Evolutionary conservation across 64 coral and sea anemone species (phyloP).

Genomic region (Dendronephthya gigantea): DNA sequence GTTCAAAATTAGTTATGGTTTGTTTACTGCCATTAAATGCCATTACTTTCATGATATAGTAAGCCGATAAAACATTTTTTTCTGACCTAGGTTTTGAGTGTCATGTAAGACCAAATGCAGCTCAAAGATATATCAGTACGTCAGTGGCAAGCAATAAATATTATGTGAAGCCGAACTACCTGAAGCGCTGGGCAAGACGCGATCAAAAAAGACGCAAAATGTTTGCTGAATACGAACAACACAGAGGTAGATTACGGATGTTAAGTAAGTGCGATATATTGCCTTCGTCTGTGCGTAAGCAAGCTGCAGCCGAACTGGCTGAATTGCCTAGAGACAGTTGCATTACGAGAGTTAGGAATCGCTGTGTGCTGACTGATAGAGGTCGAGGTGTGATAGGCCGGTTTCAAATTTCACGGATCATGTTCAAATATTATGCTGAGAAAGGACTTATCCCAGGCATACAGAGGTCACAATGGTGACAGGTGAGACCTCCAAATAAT

Average conservation of each 20-base stretch:
- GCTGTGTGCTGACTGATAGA: slow-evolving; percentile 90
- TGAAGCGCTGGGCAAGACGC: slow-evolving; percentile 90
- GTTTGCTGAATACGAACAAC: slow-evolving; percentile 69
- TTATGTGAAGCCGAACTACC: slow-evolving; percentile 89
- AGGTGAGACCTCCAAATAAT: no score
- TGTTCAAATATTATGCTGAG: slow-evolving; percentile 97
- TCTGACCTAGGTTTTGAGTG: background rate
- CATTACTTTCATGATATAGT: background rate
- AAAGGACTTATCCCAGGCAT: slow-evolving; percentile 70
- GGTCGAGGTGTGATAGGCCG: slow-evolving; percentile 74
- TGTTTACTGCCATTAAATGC: no score
- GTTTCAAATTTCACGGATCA: slow-evolving; percentile 79
- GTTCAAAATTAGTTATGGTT: no score
- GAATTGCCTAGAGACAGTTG: slow-evolving; percentile 75
- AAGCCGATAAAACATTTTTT: background rate
- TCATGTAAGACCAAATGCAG: background rate
- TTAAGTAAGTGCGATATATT: slow-evolving; percentile 95
- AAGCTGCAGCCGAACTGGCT: slow-evolving; percentile 67
- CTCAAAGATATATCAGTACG: slow-evolving; percentile 41
- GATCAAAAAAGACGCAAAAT: slow-evolving; percentile 77
- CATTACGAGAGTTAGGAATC: slow-evolving; percentile 77
- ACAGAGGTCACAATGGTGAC: slow-evolving; percentile 81
- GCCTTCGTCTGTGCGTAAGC: slow-evolving; percentile 58
- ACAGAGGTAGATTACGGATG: slow-evolving; percentile 58
- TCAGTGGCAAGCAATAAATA: slow-evolving; percentile 55